Evolutionary conservation across 2,113 vertebrate species (phyloP), one percentile per base, ranked within the genome.

Genomic region (Gallinago jamesoni): DNA sequence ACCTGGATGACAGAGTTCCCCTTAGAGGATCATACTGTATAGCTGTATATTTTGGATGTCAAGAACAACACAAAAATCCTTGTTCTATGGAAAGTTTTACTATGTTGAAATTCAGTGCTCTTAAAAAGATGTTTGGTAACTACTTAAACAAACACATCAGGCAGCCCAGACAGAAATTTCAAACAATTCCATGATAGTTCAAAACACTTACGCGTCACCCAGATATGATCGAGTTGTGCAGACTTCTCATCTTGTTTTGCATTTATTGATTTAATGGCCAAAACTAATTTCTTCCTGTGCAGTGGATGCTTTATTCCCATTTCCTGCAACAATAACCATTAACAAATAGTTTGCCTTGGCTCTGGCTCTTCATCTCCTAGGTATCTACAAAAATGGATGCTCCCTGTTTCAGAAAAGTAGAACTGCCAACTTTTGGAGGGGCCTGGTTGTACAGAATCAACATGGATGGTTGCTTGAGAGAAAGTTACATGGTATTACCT

Each of bases 201-300:
- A 53, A 82, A 28, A 25, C 84, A 97, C 99, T 98, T 98, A 99
- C 99, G 98, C 83, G 99, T 99, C 94, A 99, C 99, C 99, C 99
- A 99, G 97, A 99, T 99, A 95, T 99, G 98, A 96, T 99, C 98
- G 7, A 99, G 98, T 84, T 99, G 98, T 4, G 99, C 98, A 14
- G 99, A 99, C 95, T 99, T 99, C 91, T 99, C 99, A 47, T 98
- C 97, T 66, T 98, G 98, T 95, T 99, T 99, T 56, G 98, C 96
- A 74, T 98, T 99, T 97, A 99, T 99, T 9, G 99, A 98, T 94
- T 97, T 99, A 67, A 99, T 94, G 68, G 99, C 99, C 80, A 99
- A 97, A 97, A 99, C 98, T 84, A 99, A 97, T 95, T 99, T 99
- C 97, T 99, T 99, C 96, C 99, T 98, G 95, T 99, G 99, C 76